These are phyloP conservation scores for Sciaenops ocellatus DNA, from an alignment of 2,797 vertebrate genomes.

Conservation along the genomic window DNA sequence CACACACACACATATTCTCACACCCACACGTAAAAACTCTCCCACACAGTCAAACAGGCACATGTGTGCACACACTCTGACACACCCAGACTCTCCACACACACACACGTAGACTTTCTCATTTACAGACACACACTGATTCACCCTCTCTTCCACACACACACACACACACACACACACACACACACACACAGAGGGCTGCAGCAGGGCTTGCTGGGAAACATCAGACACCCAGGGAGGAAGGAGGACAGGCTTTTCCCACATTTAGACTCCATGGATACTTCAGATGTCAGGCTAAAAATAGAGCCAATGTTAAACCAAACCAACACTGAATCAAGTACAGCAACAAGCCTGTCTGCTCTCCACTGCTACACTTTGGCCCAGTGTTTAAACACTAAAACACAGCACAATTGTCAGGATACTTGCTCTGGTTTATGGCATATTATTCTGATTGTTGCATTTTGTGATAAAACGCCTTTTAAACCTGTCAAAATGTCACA, in stretches of 20 bases:
- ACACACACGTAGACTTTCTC: slow-evolving; percentile 48
- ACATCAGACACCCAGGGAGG: slow-evolving; percentile 82
- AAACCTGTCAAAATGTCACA: background rate
- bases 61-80: slow-evolving; percentile 47
- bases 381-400: background rate
- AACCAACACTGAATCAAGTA: slow-evolving; percentile 78
- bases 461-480: background rate
- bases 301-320: slow-evolving; percentile 91
- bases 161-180: slow-evolving; percentile 45
- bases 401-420: background rate
- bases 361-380: slow-evolving; percentile 9
- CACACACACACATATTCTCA: slow-evolving; percentile 86
- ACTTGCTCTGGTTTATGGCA: background rate
- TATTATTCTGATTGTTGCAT: background rate
- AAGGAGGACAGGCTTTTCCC: slow-evolving; percentile 94
- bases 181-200: slow-evolving; percentile 48
- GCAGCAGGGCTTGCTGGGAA: slow-evolving; percentile 80
- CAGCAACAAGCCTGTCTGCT: slow-evolving; percentile 47
- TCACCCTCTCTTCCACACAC: slow-evolving; percentile 38
- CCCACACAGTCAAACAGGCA: slow-evolving; percentile 66
- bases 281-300: slow-evolving; percentile 98
- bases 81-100: slow-evolving; percentile 60
- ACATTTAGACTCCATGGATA: slow-evolving; percentile 98
- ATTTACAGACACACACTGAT: slow-evolving; percentile 72
- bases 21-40: slow-evolving; percentile 71